Conservation (phyloP, 1,140 invertebrate genomes). For the Aleiodes sp. region DNA sequence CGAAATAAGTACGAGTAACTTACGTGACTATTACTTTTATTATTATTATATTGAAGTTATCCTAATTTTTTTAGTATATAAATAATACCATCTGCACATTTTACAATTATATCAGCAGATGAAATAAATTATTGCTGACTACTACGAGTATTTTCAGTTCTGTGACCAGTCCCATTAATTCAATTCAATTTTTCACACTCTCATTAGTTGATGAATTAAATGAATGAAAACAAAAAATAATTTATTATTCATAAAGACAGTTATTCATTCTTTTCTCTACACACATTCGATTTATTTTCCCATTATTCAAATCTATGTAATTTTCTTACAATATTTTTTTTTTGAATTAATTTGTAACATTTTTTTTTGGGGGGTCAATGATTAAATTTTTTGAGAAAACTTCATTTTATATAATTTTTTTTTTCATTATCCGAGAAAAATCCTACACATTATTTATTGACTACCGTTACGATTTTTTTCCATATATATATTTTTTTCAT, state of each 20-base stretch:
- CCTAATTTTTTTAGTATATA: not conserved
- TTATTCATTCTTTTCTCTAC: conserved; percentile 10
- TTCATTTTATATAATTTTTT: not conserved
- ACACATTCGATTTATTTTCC: conserved; percentile 9
- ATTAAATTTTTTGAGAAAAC: conserved; percentile 14
- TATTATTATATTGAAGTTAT: too few species aligned
- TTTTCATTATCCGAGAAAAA: conserved; percentile 26
- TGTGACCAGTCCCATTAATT: not conserved
- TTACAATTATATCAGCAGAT: conserved; percentile 6
- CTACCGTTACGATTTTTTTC: conserved; percentile 50
- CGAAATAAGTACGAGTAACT: not conserved
- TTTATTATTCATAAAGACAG: conserved; percentile 24
- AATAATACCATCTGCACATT: not conserved
- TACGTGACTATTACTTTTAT: not conserved
- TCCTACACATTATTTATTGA: conserved; percentile 53
- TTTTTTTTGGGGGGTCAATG: not conserved
- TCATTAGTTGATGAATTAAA: conserved; percentile 5
- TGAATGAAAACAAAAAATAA: conserved; percentile 2
- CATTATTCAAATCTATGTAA: not conserved
- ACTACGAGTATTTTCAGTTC: conserved; percentile 16
- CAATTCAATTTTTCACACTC: not conserved
- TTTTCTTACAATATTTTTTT: not conserved
- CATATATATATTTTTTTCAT: conserved; percentile 42
- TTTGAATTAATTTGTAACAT: not conserved
- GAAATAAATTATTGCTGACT: not conserved